Conservation (phyloP, 2,888 invertebrate genomes). For the Cerceris ruficornis region DNA sequence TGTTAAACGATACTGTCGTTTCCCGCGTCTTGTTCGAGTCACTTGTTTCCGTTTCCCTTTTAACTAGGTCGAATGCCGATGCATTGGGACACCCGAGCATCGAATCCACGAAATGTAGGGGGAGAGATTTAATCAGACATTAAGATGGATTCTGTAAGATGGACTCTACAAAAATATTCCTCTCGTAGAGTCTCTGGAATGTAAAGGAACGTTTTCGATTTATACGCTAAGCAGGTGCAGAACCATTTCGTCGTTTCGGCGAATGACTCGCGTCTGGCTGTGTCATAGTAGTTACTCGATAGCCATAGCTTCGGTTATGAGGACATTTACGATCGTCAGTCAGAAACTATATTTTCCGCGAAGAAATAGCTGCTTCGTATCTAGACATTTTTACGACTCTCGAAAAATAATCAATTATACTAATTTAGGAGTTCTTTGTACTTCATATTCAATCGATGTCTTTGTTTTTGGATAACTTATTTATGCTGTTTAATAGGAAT, state of each 20-base stretch:
- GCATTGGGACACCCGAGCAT: no score
- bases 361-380: background rate
- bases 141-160: no score
- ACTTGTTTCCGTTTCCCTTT: no score
- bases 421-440: no score
- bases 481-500: no score
- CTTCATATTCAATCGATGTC: no score
- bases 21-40: constrained; percentile 24
- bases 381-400: no score
- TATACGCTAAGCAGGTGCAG: constrained; percentile 59
- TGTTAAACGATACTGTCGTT: constrained; percentile 31
- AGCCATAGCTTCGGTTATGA: background rate
- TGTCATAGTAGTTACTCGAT: constrained; percentile 27
- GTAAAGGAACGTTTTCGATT: constrained; percentile 48
- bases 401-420: no score
- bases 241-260: constrained; percentile 57
- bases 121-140: no score
- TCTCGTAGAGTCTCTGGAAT: constrained; percentile 39
- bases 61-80: no score
- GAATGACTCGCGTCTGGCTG: constrained; percentile 48
- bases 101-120: no score
- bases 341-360: background rate
- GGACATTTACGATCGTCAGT: background rate
- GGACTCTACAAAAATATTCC: constrained; percentile 57
- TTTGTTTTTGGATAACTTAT: no score